Conservation (phyloP, 2,797 vertebrate species). For the Hippopotamyrus pictus region DNA sequence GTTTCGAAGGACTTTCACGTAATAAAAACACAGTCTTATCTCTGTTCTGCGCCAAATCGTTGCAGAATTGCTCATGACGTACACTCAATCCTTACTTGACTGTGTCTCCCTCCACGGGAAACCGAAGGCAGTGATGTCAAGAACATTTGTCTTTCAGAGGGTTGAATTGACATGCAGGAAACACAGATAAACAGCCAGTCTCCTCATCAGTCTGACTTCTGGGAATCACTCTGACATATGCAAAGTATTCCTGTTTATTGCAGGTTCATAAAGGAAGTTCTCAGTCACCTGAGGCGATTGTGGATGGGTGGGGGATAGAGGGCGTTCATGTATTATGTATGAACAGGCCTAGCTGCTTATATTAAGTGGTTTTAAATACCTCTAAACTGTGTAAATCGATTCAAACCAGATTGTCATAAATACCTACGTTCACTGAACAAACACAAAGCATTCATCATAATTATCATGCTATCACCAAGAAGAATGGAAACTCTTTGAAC, state of each 20-base stretch:
- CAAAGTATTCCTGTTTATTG: constrained; percentile 20
- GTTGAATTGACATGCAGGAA: neutral
- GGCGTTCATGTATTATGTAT: neutral
- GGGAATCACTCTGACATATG: constrained; percentile 36
- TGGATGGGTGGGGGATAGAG: neutral
- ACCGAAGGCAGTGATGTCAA: neutral
- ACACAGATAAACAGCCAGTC: neutral
- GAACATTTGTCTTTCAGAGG: neutral
- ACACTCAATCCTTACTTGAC: neutral
- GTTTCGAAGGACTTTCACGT: neutral
- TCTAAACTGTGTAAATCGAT: neutral
- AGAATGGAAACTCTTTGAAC: neutral
- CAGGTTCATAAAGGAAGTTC: constrained; percentile 25
- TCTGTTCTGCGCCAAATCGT: neutral
- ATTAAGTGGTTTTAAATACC: neutral
- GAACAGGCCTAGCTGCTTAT: neutral
- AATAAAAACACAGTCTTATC: neutral
- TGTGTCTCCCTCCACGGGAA: neutral
- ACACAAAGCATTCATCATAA: neutral
- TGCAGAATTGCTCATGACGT: neutral
- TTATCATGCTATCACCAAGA: neutral
- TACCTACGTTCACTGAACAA: neutral
- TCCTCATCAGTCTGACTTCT: constrained; percentile 24
- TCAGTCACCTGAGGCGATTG: neutral
- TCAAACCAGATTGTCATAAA: neutral